Percentiles rank a stretch among this genome's conserved stretches.
phyloP scores from a whole-genome alignment of 2,888 invertebrate genomes.

The Nemapogon koenigi region DNA sequence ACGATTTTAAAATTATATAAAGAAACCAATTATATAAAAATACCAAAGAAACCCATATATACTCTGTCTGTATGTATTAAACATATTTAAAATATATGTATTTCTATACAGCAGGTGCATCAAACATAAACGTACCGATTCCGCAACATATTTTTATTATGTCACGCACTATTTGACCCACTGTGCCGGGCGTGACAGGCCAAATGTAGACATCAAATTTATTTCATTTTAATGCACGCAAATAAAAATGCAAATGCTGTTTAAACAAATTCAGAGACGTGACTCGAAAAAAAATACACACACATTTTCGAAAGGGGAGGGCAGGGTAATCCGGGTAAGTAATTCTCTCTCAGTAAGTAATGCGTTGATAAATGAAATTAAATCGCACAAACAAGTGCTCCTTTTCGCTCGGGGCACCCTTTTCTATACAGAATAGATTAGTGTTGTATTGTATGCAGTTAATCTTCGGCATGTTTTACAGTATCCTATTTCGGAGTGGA shows the following conservation, averaged over 20 bases:
- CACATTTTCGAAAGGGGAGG: constrained; percentile 23
- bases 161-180: constrained; percentile 1
- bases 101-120: constrained; percentile 7
- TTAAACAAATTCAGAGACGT: constrained; percentile 27
- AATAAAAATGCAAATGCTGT: constrained; percentile 40
- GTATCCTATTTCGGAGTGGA: too few species aligned
- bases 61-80: too few species aligned
- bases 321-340: constrained; percentile 57
- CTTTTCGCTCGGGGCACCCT: constrained; percentile 45
- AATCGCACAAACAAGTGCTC: constrained; percentile 64
- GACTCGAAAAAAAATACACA: background rate
- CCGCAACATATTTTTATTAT: background rate
- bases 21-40: too few species aligned
- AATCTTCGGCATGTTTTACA: too few species aligned
- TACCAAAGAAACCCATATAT: too few species aligned
- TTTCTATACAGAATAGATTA: constrained; percentile 19
- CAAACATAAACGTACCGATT: constrained; percentile 1
- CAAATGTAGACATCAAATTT: constrained; percentile 38
- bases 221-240: constrained; percentile 47
- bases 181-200: constrained; percentile 21
- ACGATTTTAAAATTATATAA: too few species aligned
- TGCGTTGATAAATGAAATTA: constrained; percentile 66
- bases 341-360: constrained; percentile 61
- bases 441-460: constrained; percentile 2
- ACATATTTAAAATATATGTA: too few species aligned